Evolutionary conservation across 2,888 invertebrate species (phyloP), one percentile per base, ranked within the genome.

Genomic region (Idaea biselata): DNA sequence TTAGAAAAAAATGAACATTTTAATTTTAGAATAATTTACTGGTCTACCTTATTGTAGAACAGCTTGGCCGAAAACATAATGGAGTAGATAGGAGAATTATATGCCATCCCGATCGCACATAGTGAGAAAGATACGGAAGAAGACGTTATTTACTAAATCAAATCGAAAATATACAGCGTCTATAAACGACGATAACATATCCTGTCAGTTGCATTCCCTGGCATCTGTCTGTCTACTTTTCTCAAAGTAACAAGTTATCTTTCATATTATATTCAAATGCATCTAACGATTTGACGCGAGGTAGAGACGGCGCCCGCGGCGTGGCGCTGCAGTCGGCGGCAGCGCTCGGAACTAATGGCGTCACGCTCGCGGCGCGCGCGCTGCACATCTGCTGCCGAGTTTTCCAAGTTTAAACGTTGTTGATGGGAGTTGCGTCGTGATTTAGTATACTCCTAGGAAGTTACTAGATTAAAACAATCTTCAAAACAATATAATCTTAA

Each of bases 271-370:
- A 68, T 60, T 65, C 59, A 53, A 64, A 63, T 56, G 64, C 63
- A 65, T 58, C 62, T 63, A 66, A 63, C 61, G 55, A 67, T 58
- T 64, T 58, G 56, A 56, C 66, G 63, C 67, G 66, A 60, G 62
- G 63, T 60, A 64, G 65, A 68, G 61, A 63, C 61, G 70, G 63
- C 61, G 74, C 77, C 78, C 66, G 71, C 71, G 77, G 79, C 75
- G 31, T 69, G 75, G 74, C 77, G 72, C 70, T 71, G 73, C 75
- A 66, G 62, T 78, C 76, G 74, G 80, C 78, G 81, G 85, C 80
- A 68, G 68, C 67, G 70, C 70, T 70, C 71, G 76, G 80, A 79
- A 80, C 82, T 83, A 85, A 85, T 83, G 77, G 71, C 76, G 82
- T 82, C 83, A 84, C 81, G 84, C 77, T 67, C 60, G 63, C 69